Base-by-base conservation (phyloP, 2,888 invertebrate genomes). In the Proisotoma minuta region DNA sequence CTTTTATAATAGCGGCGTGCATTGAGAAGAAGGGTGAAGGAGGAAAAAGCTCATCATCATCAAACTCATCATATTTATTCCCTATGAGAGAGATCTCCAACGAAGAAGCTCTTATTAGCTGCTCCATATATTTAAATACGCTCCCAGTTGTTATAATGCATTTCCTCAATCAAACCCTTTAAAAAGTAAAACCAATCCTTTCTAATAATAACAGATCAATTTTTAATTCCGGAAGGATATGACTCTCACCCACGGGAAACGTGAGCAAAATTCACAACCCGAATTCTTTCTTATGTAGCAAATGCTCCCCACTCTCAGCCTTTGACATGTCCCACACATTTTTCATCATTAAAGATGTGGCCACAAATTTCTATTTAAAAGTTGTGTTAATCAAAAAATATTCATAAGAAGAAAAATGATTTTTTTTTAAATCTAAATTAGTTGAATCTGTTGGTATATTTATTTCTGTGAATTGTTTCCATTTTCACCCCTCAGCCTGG, bases 121-220 rank as follows among this genome's bases (percentile, higher is more conserved):
- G 8, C 34, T 34, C 43, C 43, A 12, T 43, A 4, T 29, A 34
- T 20, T 29, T 22, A 28, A 26, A 53, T 28, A 53, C n/a, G 22
- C 20, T 53, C n/a, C 47, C 3, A 12, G 29, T 52, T 52, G 47
- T n/a, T 51, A 51, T 12, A 56, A 43, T 56, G 56, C 43, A 43
- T 43, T 56, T 56, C 56, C 56, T 56, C 43, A 56, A 56, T 56
- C 56, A 56, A 43, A 8, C 43, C n/a, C 27, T 22, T 23, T 56
- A 56, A 56, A 56, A 56, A 20, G 20, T 20, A 15, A 58, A 54
- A 62, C 59, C 68, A 65, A 68, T 63, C 51, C 61, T 57, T 59
- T 63, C 57, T 61, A 66, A 66, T 65, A 63, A 57, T 53, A 51
- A 60, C 57, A 66, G 66, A 63, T 66, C 63, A 65, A 65, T 68